These are phyloP conservation scores for Tenthredo distinguenda DNA, from an alignment of 2,888 invertebrate genomes.

Conservation along the genomic window DNA sequence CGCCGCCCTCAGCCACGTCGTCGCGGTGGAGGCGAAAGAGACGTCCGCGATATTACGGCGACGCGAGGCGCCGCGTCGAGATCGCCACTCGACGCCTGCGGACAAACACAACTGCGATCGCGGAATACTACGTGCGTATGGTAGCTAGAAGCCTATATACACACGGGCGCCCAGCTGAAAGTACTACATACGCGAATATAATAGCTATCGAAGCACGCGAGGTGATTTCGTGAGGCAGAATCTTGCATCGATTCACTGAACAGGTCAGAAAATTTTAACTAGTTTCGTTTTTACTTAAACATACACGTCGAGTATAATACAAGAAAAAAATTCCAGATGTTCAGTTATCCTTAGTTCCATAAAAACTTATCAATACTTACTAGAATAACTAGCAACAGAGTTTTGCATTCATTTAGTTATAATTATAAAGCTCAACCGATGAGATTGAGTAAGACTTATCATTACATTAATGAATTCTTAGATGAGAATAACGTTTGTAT, in stretches of 20 bases:
- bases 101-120: neutral
- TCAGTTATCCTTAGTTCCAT: neutral
- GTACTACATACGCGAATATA: neutral
- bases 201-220: neutral
- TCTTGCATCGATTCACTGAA: neutral
- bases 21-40: conserved; percentile 25
- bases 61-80: conserved; percentile 17
- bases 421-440: neutral
- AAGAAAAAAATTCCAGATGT: neutral
- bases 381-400: neutral
- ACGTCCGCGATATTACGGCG: conserved; percentile 19
- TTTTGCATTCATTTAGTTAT: neutral
- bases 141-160: neutral
- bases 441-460: neutral
- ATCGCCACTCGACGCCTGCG: neutral
- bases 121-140: neutral
- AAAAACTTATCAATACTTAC: neutral
- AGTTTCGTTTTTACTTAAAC: neutral
- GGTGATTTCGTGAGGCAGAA: neutral
- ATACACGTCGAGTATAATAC: neutral
- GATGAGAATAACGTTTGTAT: neutral
- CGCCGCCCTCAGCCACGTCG: conserved; percentile 31
- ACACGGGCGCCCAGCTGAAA: neutral
- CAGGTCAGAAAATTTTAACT: neutral
- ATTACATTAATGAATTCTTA: neutral